Base-by-base conservation (phyloP, 1,140 invertebrate genomes). In the Achroia grisella region DNA sequence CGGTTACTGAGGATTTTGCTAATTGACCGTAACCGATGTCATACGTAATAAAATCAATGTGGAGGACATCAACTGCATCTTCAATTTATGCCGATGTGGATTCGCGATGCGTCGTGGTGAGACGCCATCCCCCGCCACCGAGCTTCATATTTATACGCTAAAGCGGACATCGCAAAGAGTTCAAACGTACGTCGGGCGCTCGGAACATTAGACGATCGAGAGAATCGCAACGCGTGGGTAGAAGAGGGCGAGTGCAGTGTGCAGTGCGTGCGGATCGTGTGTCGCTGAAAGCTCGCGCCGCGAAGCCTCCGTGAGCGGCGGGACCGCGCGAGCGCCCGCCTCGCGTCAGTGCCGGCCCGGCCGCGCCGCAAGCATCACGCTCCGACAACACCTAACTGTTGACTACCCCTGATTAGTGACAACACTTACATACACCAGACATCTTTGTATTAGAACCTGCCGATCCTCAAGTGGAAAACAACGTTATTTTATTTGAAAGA, bases 111-210 rank as follows among this genome's bases (percentile, higher is more conserved):
- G 75, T 65, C 68, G 71, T 59, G 62, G 71, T 64, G 68, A 63
- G 73, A 66, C 76, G 73, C 62, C 72, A 63, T 62, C 75, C 80
- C 77, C 80, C 76, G 74, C 80, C 76, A 81, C 80, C 55, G 71
- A 64, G 55, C 70, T 67, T 75, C 80, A 84, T 84, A 84, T 84
- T 84, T 82, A 84, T 84, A 84, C 80, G 76, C 62, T 75, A 79
- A 80, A 68, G 80, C 77, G 70, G 80, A 63, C 74, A 63, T 59
- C 59, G 71, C 73, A 60, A 75, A 77, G 78, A 84, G 80, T 84
- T 84, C 80, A 84, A 84, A 84, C 78, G 80, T 72, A 68, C 76
- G 72, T 69, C 80, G 73, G 70, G 71, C 78, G 76, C 69, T 75
- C 76, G 62, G 59, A 71, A 84, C 80, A 74, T 75, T 82, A 79